Evolutionary conservation across 2,113 vertebrate genomes (phyloP).

Genomic region (Poeciliopsis turrubarensis): DNA sequence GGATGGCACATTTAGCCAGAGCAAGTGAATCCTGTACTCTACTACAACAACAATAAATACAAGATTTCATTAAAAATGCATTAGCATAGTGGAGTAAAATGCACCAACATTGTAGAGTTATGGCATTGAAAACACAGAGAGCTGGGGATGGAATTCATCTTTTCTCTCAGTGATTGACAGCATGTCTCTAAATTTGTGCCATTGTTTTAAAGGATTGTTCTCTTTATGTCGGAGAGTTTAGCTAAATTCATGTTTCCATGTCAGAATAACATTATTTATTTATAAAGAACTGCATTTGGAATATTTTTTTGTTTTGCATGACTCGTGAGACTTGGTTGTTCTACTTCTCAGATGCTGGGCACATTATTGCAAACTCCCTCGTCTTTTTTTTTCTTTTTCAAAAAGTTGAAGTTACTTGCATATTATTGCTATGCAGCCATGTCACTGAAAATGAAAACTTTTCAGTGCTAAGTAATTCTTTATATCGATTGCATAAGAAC

Average conservation of each 20-base stretch:
- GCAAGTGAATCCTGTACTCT: conserved; percentile 11
- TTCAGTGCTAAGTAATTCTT: not conserved
- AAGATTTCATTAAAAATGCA: not conserved
- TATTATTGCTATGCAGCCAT: not conserved
- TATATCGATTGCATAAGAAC: not conserved
- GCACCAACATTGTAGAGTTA: not conserved
- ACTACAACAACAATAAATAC: conserved; percentile 11
- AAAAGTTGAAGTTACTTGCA: not conserved
- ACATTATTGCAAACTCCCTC: not conserved
- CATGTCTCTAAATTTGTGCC: conserved; percentile 11
- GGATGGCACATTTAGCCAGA: not conserved
- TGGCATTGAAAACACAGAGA: not conserved
- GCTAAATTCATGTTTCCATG: conserved; percentile 18
- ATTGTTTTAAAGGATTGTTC: not conserved
- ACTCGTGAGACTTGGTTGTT: conserved; percentile 4
- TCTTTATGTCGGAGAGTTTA: not conserved
- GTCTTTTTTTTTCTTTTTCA: not conserved
- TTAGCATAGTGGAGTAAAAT: not conserved
- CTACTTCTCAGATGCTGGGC: not conserved
- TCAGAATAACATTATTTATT: conserved; percentile 3
- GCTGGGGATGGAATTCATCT: not conserved
- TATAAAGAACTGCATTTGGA: conserved; percentile 1
- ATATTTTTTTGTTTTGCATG: not conserved
- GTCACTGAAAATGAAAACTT: not conserved
- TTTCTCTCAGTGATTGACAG: conserved; percentile 37